Evolutionary conservation across 2,797 vertebrate species (phyloP).

Genomic region (Mustela erminea): DNA sequence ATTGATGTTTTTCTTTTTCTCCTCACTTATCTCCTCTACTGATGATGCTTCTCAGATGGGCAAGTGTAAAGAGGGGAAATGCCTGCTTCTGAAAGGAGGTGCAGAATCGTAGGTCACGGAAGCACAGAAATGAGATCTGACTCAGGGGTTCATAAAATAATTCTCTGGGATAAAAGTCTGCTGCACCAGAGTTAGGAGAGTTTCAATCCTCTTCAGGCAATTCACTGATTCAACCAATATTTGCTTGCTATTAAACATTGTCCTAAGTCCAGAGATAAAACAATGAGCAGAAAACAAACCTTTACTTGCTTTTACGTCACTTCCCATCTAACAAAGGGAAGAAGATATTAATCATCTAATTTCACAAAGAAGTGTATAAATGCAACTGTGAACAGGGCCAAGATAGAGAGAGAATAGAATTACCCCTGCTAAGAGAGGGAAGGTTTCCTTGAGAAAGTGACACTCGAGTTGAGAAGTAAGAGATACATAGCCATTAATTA

Average conservation of each 20-base stretch:
- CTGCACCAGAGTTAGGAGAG: neutral
- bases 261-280: neutral
- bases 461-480: neutral
- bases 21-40: neutral
- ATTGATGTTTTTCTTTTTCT: neutral
- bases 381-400: neutral
- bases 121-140: neutral
- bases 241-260: constrained; percentile 10
- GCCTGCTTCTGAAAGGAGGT: neutral
- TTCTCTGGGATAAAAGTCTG: neutral
- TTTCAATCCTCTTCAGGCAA: neutral
- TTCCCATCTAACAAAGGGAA: neutral
- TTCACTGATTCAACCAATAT: constrained; percentile 18
- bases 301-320: neutral
- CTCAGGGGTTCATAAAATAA: neutral
- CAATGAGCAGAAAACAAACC: constrained; percentile 13
- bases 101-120: neutral
- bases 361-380: constrained; percentile 21
- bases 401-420: neutral
- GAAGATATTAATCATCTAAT: neutral
- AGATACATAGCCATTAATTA: neutral
- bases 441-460: neutral
- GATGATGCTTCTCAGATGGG: neutral
- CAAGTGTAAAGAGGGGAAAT: neutral
- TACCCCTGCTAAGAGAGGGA: neutral